Percentiles rank a stretch among this genome's conserved stretches.
phyloP scores from a whole-genome alignment of 2,888 invertebrate genomes.

The Synergus japonicus region DNA sequence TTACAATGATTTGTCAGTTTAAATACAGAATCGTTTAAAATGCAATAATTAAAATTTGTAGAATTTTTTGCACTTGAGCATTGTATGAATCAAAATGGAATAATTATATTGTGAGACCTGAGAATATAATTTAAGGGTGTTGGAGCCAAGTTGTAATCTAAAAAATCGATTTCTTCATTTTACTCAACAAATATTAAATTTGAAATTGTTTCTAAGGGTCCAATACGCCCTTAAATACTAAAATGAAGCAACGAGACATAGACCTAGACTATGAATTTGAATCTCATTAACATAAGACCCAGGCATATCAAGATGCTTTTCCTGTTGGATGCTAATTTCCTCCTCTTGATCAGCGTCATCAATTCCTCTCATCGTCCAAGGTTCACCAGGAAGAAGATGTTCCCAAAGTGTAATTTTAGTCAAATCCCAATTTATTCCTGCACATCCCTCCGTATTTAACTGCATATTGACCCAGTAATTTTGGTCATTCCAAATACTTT shows the following conservation, averaged over 20 bases:
- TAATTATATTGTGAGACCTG: too few species aligned
- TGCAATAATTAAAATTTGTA: too few species aligned
- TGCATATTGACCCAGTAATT: slow-evolving; percentile 91
- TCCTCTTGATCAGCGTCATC: slow-evolving; percentile 80
- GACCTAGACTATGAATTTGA: slow-evolving; percentile 80
- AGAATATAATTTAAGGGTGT: too few species aligned
- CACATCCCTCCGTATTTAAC: slow-evolving; percentile 78
- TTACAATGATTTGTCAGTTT: too few species aligned
- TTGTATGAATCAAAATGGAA: too few species aligned
- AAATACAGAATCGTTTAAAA: too few species aligned
- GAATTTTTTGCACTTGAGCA: too few species aligned
- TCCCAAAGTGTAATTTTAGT: slow-evolving; percentile 83
- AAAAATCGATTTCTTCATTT: too few species aligned
- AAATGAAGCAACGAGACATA: slow-evolving; percentile 58
- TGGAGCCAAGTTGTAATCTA: too few species aligned
- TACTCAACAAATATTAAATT: too few species aligned
- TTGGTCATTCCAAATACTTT: slow-evolving; percentile 90
- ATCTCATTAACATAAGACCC: slow-evolving; percentile 86
- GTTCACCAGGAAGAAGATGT: slow-evolving; percentile 86
- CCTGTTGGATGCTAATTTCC: slow-evolving; percentile 73
- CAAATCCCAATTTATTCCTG: slow-evolving; percentile 82
- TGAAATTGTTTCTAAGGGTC: too few species aligned
- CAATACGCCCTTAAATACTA: neutral
- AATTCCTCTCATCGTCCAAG: slow-evolving; percentile 76
- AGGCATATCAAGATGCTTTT: slow-evolving; percentile 88